Evolutionary conservation across 2,888 invertebrate genomes (phyloP).

Genomic region (Standfussiana lucernea): DNA sequence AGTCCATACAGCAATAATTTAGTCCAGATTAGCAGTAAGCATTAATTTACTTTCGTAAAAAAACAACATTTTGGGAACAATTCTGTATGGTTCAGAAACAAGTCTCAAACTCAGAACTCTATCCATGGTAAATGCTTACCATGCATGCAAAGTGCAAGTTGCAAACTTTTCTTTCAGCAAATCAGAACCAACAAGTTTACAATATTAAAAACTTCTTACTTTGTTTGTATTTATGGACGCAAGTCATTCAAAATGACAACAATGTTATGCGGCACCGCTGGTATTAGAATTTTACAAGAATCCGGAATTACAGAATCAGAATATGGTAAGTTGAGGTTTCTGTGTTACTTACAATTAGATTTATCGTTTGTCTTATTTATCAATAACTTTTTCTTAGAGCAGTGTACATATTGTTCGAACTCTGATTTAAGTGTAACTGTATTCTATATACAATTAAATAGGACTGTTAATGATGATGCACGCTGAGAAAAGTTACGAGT

Average conservation of each 20-base stretch:
- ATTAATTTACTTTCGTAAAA: neutral
- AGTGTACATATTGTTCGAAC: constrained; percentile 21
- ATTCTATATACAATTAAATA: constrained; percentile 37
- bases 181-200: constrained; percentile 24
- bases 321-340: constrained; percentile 61
- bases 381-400: constrained; percentile 30
- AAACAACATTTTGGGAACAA: neutral
- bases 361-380: constrained; percentile 43
- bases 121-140: constrained; percentile 22
- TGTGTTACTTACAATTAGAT: constrained; percentile 51
- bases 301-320: constrained; percentile 51
- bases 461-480: constrained; percentile 42
- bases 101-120: constrained; percentile 7
- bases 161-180: constrained; percentile 32
- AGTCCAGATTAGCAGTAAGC: neutral
- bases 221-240: constrained; percentile 57
- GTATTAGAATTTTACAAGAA: constrained; percentile 31
- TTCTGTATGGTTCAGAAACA: constrained; percentile 3
- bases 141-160: constrained; percentile 40
- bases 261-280: constrained; percentile 38
- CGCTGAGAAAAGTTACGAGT: constrained; percentile 63
- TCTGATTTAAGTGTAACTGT: constrained; percentile 35
- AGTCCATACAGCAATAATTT: neutral
- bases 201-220: constrained; percentile 57
- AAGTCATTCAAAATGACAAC: constrained; percentile 55